Base-by-base conservation (phyloP, 1,140 invertebrate species). In the Pseudomyrmex cubaensis region DNA sequence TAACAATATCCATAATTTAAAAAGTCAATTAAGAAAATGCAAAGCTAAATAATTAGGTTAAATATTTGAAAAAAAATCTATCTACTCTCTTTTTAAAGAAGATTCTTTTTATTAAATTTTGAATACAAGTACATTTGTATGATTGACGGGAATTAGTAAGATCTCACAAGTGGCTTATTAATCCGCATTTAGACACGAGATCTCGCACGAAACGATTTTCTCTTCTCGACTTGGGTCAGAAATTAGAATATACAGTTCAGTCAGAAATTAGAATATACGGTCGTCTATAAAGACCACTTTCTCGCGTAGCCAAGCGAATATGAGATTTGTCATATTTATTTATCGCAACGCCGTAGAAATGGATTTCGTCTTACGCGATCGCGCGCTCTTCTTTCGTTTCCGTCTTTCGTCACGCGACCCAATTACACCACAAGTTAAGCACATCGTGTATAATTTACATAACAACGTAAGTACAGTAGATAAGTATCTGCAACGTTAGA, bases 241-340 rank as follows among this genome's bases (percentile, higher is more conserved):
- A 76, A 82, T 76, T 66, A 66, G 20, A 83, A 59, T 75, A 50
- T 13, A 64, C 54, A 44, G 35, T 17, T 54, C 56, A 12, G 35
- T 54, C 56, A 9, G 70, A 54, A 73, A 70, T 44, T 73, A 59
- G 56, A 57, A 10, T 63, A 50, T 22, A 62, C 52, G 52, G 13
- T 74, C 73, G 9, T 66, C 12, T 57, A 25, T 25, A 77, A 83
- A 76, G 35, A 83, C 2, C 61, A 83, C 73, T 83, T 83, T 83
- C 72, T 10, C 69, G 35, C 46, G 17, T 61, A 20, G 46, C 25
- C 17, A 7, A 56, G 12, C 56, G 13, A 61, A 12, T 35, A 15
- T 46, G 12, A 57, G 52, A 78, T 78, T 70, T 48, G 54, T 78
- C 76, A 70, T 54, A 66, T 78, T 78, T 54, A 66, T 78, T 78